Conservation (phyloP, 2,888 invertebrate genomes). For the Xestia c-nigrum region DNA sequence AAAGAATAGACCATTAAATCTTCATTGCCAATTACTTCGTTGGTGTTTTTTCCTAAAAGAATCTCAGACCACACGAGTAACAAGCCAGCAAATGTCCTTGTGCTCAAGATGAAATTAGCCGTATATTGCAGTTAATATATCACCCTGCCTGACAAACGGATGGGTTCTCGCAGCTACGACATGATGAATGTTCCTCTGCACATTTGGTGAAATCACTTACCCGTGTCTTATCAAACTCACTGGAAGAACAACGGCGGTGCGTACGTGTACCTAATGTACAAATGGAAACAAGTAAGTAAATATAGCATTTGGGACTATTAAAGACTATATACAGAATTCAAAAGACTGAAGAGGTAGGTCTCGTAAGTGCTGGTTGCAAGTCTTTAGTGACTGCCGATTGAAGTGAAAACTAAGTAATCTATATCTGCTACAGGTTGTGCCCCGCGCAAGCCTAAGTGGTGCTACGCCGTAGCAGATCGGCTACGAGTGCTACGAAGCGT, state of each 20-base stretch:
- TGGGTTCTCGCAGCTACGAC: constrained; percentile 40
- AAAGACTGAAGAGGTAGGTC: not conserved
- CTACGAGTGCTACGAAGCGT: too few species aligned
- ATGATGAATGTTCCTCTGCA: constrained; percentile 54
- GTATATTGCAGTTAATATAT: constrained; percentile 56
- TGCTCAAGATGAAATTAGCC: constrained; percentile 47
- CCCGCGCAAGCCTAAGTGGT: too few species aligned
- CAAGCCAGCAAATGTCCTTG: constrained; percentile 42
- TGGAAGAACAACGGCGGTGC: not conserved
- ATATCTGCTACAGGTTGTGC: too few species aligned
- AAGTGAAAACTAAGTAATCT: too few species aligned
- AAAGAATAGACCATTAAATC: not conserved
- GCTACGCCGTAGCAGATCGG: too few species aligned
- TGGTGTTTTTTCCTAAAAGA: not conserved
- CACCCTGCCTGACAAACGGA: constrained; percentile 50
- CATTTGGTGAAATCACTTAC: constrained; percentile 52
- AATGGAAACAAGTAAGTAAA: not conserved
- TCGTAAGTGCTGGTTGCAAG: not conserved
- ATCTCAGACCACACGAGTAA: not conserved
- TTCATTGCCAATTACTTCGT: not conserved
- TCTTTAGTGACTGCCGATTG: too few species aligned
- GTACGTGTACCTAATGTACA: not conserved
- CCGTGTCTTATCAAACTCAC: constrained; percentile 16
- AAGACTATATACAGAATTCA: not conserved
- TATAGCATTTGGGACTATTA: not conserved